These are phyloP conservation scores for Plutomurus gul DNA, from an alignment of 1,140 invertebrate species.

Conservation along the genomic window DNA sequence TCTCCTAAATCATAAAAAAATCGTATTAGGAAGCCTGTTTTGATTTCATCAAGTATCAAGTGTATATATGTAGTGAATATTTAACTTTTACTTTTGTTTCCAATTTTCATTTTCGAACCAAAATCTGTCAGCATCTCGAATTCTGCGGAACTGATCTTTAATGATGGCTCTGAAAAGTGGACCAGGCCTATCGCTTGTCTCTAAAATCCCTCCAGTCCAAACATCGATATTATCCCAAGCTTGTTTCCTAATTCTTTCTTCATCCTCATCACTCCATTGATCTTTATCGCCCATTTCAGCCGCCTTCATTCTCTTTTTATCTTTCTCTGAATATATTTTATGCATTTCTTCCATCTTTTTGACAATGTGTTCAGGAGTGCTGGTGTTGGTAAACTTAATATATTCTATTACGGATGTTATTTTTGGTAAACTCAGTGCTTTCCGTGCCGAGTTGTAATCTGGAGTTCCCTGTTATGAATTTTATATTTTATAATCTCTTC, in stretches of 20 bases:
- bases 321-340: too few relatives aligned
- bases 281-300: too few relatives aligned
- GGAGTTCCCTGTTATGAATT: too few relatives aligned
- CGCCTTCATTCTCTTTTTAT: too few relatives aligned
- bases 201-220: conserved; percentile 71
- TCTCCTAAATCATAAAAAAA: conserved; percentile 58
- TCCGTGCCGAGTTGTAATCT: conserved; percentile 68
- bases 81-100: conserved; percentile 63
- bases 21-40: not conserved
- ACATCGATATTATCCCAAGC: conserved; percentile 65
- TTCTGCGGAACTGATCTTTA: conserved; percentile 63
- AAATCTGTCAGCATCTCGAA: conserved; percentile 65
- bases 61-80: not conserved
- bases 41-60: not conserved
- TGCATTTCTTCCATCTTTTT: not conserved
- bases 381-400: conserved; percentile 54
- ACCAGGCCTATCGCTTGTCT: conserved; percentile 66
- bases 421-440: conserved; percentile 61
- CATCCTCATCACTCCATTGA: too few relatives aligned
- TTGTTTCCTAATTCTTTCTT: not conserved
- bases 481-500: too few relatives aligned
- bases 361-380: not conserved
- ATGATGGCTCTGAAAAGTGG: conserved; percentile 65
- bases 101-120: conserved; percentile 64
- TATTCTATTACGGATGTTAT: conserved; percentile 56